phyloP scores from a whole-genome alignment of 1,140 invertebrate species.

The Theocolax elegans region DNA sequence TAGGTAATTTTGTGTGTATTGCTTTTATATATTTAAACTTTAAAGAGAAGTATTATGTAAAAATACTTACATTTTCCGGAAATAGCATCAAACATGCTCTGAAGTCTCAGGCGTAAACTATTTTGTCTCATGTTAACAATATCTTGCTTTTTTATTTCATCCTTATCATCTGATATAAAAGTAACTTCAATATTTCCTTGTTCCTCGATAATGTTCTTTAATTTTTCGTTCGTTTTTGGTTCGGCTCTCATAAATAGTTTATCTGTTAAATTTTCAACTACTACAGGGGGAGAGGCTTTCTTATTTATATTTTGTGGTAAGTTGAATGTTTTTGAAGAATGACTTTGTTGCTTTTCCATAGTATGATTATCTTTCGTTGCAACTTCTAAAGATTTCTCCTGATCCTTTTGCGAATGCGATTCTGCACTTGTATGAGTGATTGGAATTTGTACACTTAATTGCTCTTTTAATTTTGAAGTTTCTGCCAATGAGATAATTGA shows the following conservation, averaged over 20 bases:
- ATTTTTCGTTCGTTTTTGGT: conserved; percentile 60
- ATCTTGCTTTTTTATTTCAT: conserved; percentile 63
- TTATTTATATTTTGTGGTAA: neutral
- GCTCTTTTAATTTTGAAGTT: conserved; percentile 36
- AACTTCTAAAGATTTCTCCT: conserved; percentile 21
- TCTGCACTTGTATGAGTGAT: conserved; percentile 28
- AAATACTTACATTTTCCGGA: conserved; percentile 64
- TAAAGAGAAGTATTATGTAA: too few relatives aligned
- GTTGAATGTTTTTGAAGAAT: neutral
- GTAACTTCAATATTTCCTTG: conserved; percentile 53
- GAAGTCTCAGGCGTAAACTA: conserved; percentile 61
- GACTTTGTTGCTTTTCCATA: neutral
- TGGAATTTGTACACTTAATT: conserved; percentile 35
- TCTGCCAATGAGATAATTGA: neutral
- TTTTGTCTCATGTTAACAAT: conserved; percentile 62
- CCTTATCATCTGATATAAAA: conserved; percentile 56
- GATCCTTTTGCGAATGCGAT: conserved; percentile 7
- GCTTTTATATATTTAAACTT: too few relatives aligned
- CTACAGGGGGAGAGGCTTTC: neutral
- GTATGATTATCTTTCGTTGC: neutral
- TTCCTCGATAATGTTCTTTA: conserved; percentile 57
- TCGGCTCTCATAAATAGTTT: conserved; percentile 64
- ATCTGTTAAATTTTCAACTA: conserved; percentile 52
- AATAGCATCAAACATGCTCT: conserved; percentile 66
- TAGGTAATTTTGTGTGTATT: too few relatives aligned